Evolutionary conservation across 2,113 vertebrate genomes (phyloP), one percentile per base, ranked within the genome.

Genomic region (Onychorhynchus coronatus): DNA sequence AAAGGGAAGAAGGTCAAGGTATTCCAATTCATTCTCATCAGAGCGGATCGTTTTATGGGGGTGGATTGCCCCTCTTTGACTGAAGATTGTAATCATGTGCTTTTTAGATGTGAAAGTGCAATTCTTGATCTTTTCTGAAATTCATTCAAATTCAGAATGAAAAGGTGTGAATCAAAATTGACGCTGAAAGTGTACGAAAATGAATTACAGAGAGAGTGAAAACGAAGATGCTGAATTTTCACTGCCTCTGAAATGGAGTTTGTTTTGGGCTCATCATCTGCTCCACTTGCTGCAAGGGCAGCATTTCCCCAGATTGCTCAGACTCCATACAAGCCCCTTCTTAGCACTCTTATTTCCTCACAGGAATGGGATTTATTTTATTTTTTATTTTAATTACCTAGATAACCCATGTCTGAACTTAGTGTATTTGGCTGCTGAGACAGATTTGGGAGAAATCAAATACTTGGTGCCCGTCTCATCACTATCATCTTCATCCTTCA

Each of bases 141-240:
- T 89, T 47, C 67, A 80, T 90, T 95, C 83, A 91, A 93, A 94
- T 91, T 95, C 91, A 95, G 59, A 81, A 83, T 47, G 72, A 89
- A 92, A 93, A 95, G 30, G 80, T 85, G 89, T 67, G 79, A 96
- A 66, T 70, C 37, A 86, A 93, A 94, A 83, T 63, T 0, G 3
- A 37, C 4, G 2, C 35, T 56, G 75, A 77, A 83, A 62, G 75
- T 3, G 6, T 49, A 90, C 30, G 50, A 77, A 85, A 94, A 90
- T 42, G 88, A 74, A 70, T 82, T 78, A 24, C 70, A 68, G 47
- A 31, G 42, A 75, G 42, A 92, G 66, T 3, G 4, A 84, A 92
- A 94, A 83, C 0, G 37, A 94, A 73, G 37, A 66, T 3, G 6
- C 56, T 86, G 79, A 92, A 86, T 89, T 93, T 95, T 91, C 84